These are phyloP conservation scores for Sylvia borin DNA, from an alignment of 2,797 vertebrate genomes.

Conservation along the genomic window DNA sequence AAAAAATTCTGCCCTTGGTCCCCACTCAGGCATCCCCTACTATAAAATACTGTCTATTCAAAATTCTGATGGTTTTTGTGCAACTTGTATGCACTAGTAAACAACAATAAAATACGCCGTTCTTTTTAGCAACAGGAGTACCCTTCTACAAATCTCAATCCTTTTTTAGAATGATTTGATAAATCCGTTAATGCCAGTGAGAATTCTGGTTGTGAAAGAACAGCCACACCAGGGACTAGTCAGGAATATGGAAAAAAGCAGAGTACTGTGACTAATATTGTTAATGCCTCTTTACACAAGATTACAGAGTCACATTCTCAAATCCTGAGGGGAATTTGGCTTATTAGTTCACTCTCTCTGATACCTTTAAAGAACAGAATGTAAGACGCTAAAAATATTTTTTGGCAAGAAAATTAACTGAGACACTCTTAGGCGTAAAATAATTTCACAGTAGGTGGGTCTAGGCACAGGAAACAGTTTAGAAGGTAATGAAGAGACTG, in stretches of 20 bases:
- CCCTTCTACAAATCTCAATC: background rate
- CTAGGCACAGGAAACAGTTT: background rate
- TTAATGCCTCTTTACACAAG: conserved; percentile 65
- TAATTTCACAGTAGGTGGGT: conserved; percentile 21
- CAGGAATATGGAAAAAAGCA: conserved; percentile 21
- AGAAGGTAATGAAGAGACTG: background rate
- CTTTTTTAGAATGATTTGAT: background rate
- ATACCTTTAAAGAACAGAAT: conserved; percentile 44
- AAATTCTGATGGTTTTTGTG: background rate
- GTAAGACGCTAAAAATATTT: conserved; percentile 48
- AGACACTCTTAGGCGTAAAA: conserved; percentile 4
- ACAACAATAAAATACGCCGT: background rate
- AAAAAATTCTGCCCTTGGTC: background rate
- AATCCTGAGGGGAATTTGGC: conserved; percentile 65
- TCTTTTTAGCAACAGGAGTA: background rate
- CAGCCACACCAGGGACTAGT: background rate
- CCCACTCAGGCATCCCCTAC: background rate
- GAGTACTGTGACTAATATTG: conserved; percentile 48
- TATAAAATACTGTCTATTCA: background rate
- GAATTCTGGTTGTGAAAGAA: background rate
- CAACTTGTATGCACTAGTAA: background rate
- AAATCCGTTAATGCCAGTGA: background rate
- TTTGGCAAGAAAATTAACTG: conserved; percentile 39
- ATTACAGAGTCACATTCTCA: conserved; percentile 69
- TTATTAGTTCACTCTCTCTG: conserved; percentile 47